Conservation (phyloP, 2,797 vertebrate genomes). For the Fistularia tabacaria region DNA sequence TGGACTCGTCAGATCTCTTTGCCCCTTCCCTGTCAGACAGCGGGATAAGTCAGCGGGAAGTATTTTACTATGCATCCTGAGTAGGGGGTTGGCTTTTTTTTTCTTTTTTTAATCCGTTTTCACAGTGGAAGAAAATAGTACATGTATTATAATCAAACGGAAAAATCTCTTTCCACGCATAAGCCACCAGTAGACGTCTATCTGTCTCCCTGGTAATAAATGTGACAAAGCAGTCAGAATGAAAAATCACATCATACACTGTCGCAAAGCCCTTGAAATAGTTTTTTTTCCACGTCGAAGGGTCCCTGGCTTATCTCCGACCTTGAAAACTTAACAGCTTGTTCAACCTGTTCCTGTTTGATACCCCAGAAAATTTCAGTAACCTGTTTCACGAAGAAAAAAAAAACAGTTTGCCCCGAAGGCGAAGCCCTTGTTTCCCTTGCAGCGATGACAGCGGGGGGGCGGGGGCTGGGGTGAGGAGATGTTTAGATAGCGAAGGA, state of each 20-base stretch:
- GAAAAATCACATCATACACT: constrained; percentile 25
- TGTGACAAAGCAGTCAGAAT: constrained; percentile 12
- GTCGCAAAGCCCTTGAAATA: constrained; percentile 14
- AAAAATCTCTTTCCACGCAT: no score
- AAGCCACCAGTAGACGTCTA: no score
- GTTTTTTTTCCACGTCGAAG: neutral
- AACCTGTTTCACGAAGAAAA: constrained; percentile 15
- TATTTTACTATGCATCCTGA: constrained; percentile 13
- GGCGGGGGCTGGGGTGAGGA: no score
- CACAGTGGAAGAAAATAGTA: no score
- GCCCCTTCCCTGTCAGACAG: constrained; percentile 1
- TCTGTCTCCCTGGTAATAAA: constrained; percentile 20
- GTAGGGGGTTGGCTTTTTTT: constrained; percentile 33
- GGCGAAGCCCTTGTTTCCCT: constrained; percentile 21
- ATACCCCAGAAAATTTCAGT: neutral
- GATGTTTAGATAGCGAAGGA: constrained; percentile 57
- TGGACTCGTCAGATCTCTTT: constrained; percentile 12
- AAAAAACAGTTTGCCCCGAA: constrained; percentile 9
- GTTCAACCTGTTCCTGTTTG: neutral
- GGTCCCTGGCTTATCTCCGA: constrained; percentile 6
- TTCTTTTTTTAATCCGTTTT: no score
- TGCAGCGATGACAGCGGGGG: constrained; percentile 50
- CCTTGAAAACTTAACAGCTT: neutral
- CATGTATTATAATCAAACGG: no score
- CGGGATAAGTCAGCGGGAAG: constrained; percentile 8